phyloP scores from a whole-genome alignment of 1,140 invertebrate genomes.

The Eupeodes corollae region DNA sequence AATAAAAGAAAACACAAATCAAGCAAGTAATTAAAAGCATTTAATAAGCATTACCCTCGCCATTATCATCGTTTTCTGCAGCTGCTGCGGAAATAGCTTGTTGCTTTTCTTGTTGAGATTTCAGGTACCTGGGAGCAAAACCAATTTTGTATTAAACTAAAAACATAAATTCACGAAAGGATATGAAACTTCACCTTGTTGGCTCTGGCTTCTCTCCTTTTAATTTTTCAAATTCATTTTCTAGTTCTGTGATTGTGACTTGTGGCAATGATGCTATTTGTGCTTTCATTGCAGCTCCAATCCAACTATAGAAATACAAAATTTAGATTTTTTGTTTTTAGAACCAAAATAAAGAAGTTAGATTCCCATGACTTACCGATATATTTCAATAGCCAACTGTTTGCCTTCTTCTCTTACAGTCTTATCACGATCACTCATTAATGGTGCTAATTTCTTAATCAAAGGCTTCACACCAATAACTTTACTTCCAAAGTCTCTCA shows the following conservation, averaged over 20 bases:
- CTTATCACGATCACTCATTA: conserved; percentile 88
- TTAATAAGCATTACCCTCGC: conserved; percentile 33
- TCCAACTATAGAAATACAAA: conserved; percentile 61
- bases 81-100: conserved; percentile 47
- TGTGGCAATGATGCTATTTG: conserved; percentile 79
- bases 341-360: conserved; percentile 2
- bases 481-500: conserved; percentile 86
- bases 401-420: conserved; percentile 85
- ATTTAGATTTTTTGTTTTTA: conserved; percentile 1
- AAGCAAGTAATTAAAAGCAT: not conserved
- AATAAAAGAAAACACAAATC: not conserved
- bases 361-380: conserved; percentile 56
- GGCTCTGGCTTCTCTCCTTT: conserved; percentile 60
- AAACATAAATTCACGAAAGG: conserved; percentile 1
- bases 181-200: conserved; percentile 25
- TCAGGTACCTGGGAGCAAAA: conserved; percentile 57
- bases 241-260: conserved; percentile 77
- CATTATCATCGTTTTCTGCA: conserved; percentile 38
- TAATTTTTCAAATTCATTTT: conserved; percentile 73
- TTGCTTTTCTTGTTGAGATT: conserved; percentile 79
- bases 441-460: conserved; percentile 71
- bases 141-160: not conserved
- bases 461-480: conserved; percentile 80
- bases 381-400: conserved; percentile 78
- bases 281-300: conserved; percentile 74